phyloP scores from a whole-genome alignment of 2,888 invertebrate genomes.

The Cryptocephalus moraei region DNA sequence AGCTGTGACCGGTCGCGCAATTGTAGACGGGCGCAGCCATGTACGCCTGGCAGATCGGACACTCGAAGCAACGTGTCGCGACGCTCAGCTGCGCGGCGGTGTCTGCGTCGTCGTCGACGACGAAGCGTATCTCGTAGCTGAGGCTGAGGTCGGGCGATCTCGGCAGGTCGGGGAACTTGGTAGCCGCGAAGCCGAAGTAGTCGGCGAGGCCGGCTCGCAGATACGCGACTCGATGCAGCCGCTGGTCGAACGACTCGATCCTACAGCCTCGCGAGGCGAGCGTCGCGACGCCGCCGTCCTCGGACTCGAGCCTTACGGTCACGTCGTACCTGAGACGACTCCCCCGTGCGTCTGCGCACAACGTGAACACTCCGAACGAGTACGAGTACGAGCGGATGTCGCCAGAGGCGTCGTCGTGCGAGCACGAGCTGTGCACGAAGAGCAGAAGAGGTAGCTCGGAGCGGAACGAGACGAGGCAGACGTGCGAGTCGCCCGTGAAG shows the following conservation, averaged over 20 bases:
- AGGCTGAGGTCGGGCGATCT: slow-evolving; percentile 5
- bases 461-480: slow-evolving; percentile 9
- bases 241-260: slow-evolving; percentile 10
- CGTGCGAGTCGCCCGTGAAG: slow-evolving; percentile 10
- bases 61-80: slow-evolving; percentile 18
- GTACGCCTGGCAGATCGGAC: slow-evolving; percentile 29
- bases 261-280: neutral
- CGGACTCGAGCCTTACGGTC: neutral
- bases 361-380: slow-evolving; percentile 11
- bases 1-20: slow-evolving; percentile 27
- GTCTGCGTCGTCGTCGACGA: slow-evolving; percentile 2
- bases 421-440: slow-evolving; percentile 11
- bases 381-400: slow-evolving; percentile 12
- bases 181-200: slow-evolving; percentile 11
- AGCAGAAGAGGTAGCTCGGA: slow-evolving; percentile 8
- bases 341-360: slow-evolving; percentile 3
- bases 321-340: slow-evolving; percentile 8
- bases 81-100: neutral
- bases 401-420: slow-evolving; percentile 8
- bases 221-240: slow-evolving; percentile 7
- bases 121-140: slow-evolving; percentile 5
- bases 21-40: slow-evolving; percentile 28
- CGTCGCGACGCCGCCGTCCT: no score
- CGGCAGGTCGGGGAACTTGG: slow-evolving; percentile 6
- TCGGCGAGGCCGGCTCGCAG: slow-evolving; percentile 6